Percentiles rank a stretch among this genome's conserved stretches.
phyloP scores from a whole-genome alignment of 2,797 vertebrate species.

The Ispidina picta region DNA sequence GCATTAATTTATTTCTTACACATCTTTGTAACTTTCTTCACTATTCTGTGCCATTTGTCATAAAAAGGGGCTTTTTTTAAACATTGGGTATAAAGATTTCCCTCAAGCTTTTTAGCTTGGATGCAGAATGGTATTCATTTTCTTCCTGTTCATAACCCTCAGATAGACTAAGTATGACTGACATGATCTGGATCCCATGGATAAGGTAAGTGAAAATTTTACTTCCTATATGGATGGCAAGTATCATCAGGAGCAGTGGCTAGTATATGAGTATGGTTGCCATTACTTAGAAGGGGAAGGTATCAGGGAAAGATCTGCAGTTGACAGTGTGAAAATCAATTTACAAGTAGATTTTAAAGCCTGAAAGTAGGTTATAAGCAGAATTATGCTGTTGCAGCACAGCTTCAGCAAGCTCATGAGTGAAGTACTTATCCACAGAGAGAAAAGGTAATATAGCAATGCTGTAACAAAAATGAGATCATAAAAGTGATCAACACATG shows the following conservation, averaged over 20 bases:
- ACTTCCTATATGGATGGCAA: not conserved
- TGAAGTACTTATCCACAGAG: not conserved
- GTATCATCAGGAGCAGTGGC: not conserved
- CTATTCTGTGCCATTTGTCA: not conserved
- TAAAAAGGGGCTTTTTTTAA: not conserved
- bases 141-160: not conserved
- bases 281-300: not conserved
- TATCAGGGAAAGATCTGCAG: not conserved
- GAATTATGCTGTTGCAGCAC: not conserved
- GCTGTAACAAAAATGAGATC: not conserved
- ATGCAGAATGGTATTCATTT: not conserved
- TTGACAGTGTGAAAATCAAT: not conserved
- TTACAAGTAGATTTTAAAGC: conserved; percentile 28
- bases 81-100: not conserved
- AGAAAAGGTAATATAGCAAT: not conserved
- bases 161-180: not conserved
- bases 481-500: not conserved
- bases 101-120: not conserved
- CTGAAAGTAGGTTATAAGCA: not conserved
- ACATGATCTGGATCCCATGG: not conserved
- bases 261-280: not conserved
- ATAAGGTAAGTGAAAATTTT: not conserved
- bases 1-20: not conserved
- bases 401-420: not conserved
- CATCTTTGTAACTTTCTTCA: not conserved